Evolutionary conservation across 1,140 invertebrate species (phyloP).

Genomic region (Caerostris darwini): DNA sequence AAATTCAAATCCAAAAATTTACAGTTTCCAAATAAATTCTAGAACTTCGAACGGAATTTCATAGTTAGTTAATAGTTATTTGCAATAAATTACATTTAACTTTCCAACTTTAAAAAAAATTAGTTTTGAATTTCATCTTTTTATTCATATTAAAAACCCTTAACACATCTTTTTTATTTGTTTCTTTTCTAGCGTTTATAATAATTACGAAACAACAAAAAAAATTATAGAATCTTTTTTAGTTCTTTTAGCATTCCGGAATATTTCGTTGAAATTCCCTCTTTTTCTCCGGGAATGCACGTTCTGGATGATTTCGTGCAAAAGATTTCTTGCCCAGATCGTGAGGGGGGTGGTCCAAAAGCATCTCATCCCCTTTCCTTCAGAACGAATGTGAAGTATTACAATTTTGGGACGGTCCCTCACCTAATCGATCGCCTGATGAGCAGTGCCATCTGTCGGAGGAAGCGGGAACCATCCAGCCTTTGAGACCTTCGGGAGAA

Average conservation of each 20-base stretch:
- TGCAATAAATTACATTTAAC: no score
- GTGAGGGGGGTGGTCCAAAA: not conserved
- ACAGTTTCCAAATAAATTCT: no score
- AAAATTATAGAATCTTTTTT: no score
- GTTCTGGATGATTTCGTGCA: constrained; percentile 28
- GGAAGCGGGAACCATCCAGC: not conserved
- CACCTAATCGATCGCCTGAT: not conserved
- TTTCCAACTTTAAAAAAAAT: no score
- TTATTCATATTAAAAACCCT: no score
- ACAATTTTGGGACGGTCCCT: not conserved
- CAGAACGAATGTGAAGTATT: not conserved
- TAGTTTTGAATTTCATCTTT: no score
- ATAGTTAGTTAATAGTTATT: no score
- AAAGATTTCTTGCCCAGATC: not conserved
- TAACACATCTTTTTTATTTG: no score
- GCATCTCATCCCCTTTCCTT: not conserved
- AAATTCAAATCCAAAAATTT: no score
- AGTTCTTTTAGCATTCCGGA: not conserved
- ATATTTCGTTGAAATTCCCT: not conserved
- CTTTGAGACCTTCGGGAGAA: not conserved
- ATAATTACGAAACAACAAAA: no score
- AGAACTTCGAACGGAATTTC: no score
- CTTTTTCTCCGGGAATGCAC: not conserved
- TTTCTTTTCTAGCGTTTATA: no score
- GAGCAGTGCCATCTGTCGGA: constrained; percentile 36